Base-by-base conservation (phyloP, 1,140 invertebrate species). In the Zaprionus africanus region DNA sequence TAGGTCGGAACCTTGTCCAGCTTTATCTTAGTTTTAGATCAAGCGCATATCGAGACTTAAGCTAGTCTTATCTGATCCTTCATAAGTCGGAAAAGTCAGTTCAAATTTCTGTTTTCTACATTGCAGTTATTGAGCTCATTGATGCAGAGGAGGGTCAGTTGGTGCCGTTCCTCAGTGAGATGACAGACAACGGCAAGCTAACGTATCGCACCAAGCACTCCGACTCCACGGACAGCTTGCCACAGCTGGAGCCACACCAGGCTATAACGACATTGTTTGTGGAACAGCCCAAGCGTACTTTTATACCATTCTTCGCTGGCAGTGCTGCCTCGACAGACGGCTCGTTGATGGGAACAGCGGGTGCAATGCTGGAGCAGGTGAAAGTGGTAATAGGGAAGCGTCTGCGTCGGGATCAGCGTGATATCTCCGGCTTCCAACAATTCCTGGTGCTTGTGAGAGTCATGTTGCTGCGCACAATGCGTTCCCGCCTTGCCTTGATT, bases 101-200 rank as follows among this genome's bases (percentile, higher is more conserved):
- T 66, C 13, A 36, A 34, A 49, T 65, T 54, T 38, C 28, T 28
- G 26, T 56, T 53, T 78, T 41, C 4, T 28, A 11, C 11, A 38
- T 81, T 81, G n/a, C 62, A 94, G 93, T 94, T 62, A 94, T 94
- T 43, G 93, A 94, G 79, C 54, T 94, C 4, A 85, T 93, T 66
- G 93, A 93, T 61, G 82, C 85, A 6, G 90, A 93, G 60, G 85
- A 93, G 34, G 85, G 81, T 0, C 74, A 83, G 7, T 19, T 92
- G 24, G 91, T 92, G 59, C 76, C 86, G 0, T 26, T 72, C 24
- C 79, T 95, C 82, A 75, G 93, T 93, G 94, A 94, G 6, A 93
- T 94, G 13, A 94, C 88, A 1, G 82, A 91, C 92, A 93, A 79
- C 92, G 81, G 94, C 91, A 79, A 94, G 93, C 85, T 93, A 66